Evolutionary conservation across 2,797 vertebrate genomes (phyloP).

Genomic region (Poeciliopsis presidionis): DNA sequence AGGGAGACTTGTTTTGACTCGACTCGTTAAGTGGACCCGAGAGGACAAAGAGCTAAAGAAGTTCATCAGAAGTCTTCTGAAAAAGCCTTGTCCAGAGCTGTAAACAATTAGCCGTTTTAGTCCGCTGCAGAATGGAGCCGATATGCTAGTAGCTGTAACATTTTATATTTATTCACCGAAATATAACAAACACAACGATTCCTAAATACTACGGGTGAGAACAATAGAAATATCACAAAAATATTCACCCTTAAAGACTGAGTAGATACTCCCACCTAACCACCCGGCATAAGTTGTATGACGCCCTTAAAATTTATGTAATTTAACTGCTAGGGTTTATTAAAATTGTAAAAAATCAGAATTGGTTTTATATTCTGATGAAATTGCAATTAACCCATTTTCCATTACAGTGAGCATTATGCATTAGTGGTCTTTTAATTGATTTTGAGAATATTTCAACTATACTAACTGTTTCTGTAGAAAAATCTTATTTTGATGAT

Average conservation of each 20-base stretch:
- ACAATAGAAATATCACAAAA: not conserved
- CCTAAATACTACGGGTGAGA: not conserved
- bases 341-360: not conserved
- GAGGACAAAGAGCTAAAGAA: constrained; percentile 82
- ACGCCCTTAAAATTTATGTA: not conserved
- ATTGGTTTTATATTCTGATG: not conserved
- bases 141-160: not conserved
- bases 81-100: constrained; percentile 70
- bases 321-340: not conserved
- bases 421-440: not conserved
- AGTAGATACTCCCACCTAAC: not conserved
- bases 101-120: constrained; percentile 8
- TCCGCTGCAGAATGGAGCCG: not conserved
- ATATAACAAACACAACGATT: not conserved
- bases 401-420: not conserved
- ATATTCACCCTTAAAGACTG: not conserved
- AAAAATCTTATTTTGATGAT: not conserved
- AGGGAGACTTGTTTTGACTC: constrained; percentile 77
- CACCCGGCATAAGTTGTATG: not conserved
- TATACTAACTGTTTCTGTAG: not conserved
- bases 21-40: constrained; percentile 79
- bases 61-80: constrained; percentile 80
- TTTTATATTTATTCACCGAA: not conserved
- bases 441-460: not conserved
- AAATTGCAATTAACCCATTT: not conserved